Evolutionary conservation across 1,140 invertebrate species (phyloP).

Genomic region (Stenopsyche tienmushanensis): DNA sequence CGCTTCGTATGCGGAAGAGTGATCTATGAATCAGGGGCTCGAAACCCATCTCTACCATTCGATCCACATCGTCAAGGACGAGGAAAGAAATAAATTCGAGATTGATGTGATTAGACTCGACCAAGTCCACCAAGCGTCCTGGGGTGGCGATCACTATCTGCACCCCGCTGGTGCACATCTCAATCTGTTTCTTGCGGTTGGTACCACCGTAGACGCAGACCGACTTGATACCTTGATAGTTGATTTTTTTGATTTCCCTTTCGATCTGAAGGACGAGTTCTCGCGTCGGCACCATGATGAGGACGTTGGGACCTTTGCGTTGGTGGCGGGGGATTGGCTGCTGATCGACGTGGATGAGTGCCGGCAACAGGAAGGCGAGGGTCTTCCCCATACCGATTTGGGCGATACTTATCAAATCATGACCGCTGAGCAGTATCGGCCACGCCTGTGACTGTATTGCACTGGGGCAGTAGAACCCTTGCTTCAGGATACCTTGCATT

Average conservation of each 20-base stretch:
- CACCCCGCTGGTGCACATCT: conserved; percentile 67
- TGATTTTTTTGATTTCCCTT: conserved; percentile 83
- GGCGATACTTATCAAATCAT: conserved; percentile 90
- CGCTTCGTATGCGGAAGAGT: conserved; percentile 73
- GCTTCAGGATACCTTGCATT: conserved; percentile 75
- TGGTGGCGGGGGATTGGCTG: conserved; percentile 69
- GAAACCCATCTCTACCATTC: conserved; percentile 86
- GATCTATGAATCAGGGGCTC: conserved; percentile 85
- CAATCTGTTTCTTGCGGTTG: conserved; percentile 73
- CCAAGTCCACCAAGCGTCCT: conserved; percentile 83
- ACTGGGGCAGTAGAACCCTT: conserved; percentile 80
- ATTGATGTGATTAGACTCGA: conserved; percentile 64
- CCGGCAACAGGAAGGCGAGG: conserved; percentile 86
- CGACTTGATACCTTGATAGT: conserved; percentile 80
- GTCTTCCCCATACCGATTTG: conserved; percentile 92
- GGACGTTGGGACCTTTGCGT: conserved; percentile 77
- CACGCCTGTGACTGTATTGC: conserved; percentile 91
- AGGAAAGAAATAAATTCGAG: conserved; percentile 79
- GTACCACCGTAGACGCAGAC: conserved; percentile 89
- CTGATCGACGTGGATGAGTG: conserved; percentile 83
- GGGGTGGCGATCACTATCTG: conserved; percentile 90
- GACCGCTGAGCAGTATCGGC: conserved; percentile 82
- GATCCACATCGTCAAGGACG: conserved; percentile 88
- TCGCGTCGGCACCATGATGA: conserved; percentile 86
- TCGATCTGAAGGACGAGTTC: conserved; percentile 91